Evolutionary conservation across 2,113 vertebrate species (phyloP).

Genomic region (Nansenia antarctica): DNA sequence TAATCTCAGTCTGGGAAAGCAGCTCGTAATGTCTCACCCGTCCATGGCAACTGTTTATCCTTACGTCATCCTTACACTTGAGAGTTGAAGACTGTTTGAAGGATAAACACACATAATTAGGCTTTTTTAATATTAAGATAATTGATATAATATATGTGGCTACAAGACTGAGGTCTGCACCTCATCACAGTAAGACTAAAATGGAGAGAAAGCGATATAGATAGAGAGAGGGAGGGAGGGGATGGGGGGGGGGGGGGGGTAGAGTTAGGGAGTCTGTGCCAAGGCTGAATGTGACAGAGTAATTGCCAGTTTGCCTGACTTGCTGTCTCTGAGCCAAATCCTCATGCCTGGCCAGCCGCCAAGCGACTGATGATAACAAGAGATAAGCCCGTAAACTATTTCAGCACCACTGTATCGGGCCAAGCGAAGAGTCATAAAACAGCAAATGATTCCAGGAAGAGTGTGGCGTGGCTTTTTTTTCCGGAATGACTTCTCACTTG

Average conservation of each 20-base stretch:
- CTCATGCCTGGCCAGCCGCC: constrained; percentile 40
- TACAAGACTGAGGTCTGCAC: neutral
- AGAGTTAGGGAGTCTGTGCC: constrained; percentile 13
- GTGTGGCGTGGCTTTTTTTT: neutral
- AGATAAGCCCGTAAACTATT: constrained; percentile 60
- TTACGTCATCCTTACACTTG: neutral
- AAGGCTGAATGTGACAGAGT: constrained; percentile 51
- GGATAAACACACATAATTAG: neutral
- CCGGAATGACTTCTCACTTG: neutral
- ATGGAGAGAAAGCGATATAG: constrained; percentile 2
- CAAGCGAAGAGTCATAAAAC: constrained; percentile 30
- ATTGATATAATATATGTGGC: neutral
- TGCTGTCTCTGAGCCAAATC: constrained; percentile 60
- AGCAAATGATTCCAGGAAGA: constrained; percentile 31
- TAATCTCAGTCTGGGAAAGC: too few relatives aligned
- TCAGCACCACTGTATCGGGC: constrained; percentile 34
- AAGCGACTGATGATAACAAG: constrained; percentile 55
- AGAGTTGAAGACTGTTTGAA: neutral
- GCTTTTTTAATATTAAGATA: neutral
- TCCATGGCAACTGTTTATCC: neutral
- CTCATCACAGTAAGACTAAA: neutral
- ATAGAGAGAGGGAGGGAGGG: neutral
- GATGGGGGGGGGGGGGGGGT: neutral
- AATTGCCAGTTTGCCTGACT: constrained; percentile 62
- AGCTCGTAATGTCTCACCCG: neutral